Percentiles rank a stretch among this genome's conserved stretches.
Evolutionary conservation across 1,140 invertebrate species (phyloP).

Genomic region (Cotesia glomerata): DNA sequence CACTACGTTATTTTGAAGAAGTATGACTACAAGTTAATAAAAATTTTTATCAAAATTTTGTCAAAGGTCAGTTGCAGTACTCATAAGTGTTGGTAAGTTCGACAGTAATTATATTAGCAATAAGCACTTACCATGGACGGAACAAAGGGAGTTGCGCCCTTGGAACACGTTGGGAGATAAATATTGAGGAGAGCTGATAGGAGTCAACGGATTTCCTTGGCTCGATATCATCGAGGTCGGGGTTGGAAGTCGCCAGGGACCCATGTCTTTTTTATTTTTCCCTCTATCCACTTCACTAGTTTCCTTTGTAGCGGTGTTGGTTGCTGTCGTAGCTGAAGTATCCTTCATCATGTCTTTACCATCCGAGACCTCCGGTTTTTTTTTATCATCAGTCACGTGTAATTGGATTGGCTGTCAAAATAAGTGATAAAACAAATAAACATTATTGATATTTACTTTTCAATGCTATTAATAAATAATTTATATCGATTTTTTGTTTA

Average conservation of each 20-base stretch:
- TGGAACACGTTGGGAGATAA: slow-evolving; percentile 60
- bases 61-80: too few species aligned
- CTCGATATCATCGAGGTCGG: slow-evolving; percentile 37
- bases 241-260: slow-evolving; percentile 42
- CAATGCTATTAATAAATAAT: too few species aligned
- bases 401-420: slow-evolving; percentile 1
- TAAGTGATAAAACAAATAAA: background rate
- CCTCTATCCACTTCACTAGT: slow-evolving; percentile 10
- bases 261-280: slow-evolving; percentile 36
- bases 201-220: slow-evolving; percentile 48
- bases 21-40: too few species aligned
- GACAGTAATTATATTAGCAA: slow-evolving; percentile 53
- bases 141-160: slow-evolving; percentile 59
- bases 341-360: slow-evolving; percentile 1
- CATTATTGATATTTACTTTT: background rate
- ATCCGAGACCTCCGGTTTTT: background rate
- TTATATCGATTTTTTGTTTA: too few species aligned
- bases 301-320: background rate
- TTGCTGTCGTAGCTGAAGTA: background rate
- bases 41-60: too few species aligned
- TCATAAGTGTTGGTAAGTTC: background rate
- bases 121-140: slow-evolving; percentile 53
- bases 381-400: slow-evolving; percentile 1
- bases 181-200: slow-evolving; percentile 50
- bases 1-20: too few species aligned